Evolutionary conservation across 2,113 vertebrate species (phyloP), one percentile per base, ranked within the genome.

Genomic region (Ammospiza caudacuta): DNA sequence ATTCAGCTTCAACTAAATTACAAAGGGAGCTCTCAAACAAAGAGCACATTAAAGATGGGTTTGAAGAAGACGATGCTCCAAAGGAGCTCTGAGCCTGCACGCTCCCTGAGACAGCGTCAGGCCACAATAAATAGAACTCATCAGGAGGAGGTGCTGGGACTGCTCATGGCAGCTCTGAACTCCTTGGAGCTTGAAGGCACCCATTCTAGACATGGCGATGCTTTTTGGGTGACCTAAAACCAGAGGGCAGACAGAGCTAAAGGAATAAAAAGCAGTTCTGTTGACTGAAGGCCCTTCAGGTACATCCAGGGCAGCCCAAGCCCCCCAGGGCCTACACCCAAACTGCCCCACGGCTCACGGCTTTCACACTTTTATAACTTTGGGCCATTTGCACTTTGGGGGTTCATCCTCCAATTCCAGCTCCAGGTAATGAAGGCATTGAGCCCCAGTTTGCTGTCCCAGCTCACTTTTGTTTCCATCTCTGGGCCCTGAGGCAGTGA

Each of bases 11-110:
- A 61, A 86, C 33, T 17, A 86, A 74, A 86, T 87, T 41, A 92
- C 52, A 86, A 95, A 90, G 84, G 78, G 67, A 88, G 54, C 63
- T 74, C 84, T 93, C 82, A 74, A 69, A 80, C 46, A 87, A 95
- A 90, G 79, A 83, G 44, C 47, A 52, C 79, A 44, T 41, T 63
- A 29, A 95, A 92, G 85, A 51, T 5, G 46, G 75, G 67, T 52
- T 75, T 88, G n/a, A 90, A 74, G 94, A 77, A 37, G 75, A 77
- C 59, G 51, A 3, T 7, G 87, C 70, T 90, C n/a, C 43, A 11
- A 66, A 90, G 78, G 67, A 92, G 82, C 82, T 49, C 31, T 12
- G n/a, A 86, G 76, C 76, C 6, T 19, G 41, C 29, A 3, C 2
- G 43, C 24, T 95, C 39, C 67, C 75, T 61, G 83, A 62, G 24